Evolutionary conservation across 1,140 invertebrate species (phyloP), one percentile per base, ranked within the genome.

Genomic region (Homarus americanus): DNA sequence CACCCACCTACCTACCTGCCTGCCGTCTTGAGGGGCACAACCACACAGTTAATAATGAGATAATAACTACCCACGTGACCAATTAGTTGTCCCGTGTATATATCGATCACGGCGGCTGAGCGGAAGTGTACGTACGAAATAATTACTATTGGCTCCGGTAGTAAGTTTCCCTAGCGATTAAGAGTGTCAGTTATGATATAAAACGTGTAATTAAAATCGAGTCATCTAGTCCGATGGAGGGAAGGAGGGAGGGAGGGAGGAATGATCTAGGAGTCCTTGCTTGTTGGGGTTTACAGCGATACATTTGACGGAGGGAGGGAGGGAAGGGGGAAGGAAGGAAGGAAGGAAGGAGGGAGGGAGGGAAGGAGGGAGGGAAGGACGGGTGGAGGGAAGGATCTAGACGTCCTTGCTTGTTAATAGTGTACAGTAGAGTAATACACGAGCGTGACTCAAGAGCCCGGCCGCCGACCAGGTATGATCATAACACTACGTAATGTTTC

Each of bases 151-250:
- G 72, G 41, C 72, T 24, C 44, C 66, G 87, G 49, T 44, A 38
- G 80, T 83, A 90, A 83, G 87, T 90, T 84, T 63, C 80, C 82
- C 41, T 36, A n/a, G 41, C 80, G 66, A 90, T 90, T 90, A 90
- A 32, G 41, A 84, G 44, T 90, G 87, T 90, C 87, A 84, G 44
- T 34, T 90, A 41, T 90, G 87, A 90, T 84, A 90, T 90, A 90
- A 90, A 76, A 90, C 87, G 80, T 41, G 69, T 84, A 90, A 90
- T 90, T 90, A 90, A 90, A 82, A 78, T 72, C 40, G 44, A 83
- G 79, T 90, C 79, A 82, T 83, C 79, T 53, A 82, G 78, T 58
- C 40, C 53, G 69, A 38, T 40, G 44, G 17, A 32, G 36, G 36
- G 32, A 53, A 44, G 66, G 44, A 36, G 58, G 34, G n/a, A n/a